Evolutionary conservation across 2,113 vertebrate genomes (phyloP), one percentile per base, ranked within the genome.

Genomic region (Falcunculus frontatus): DNA sequence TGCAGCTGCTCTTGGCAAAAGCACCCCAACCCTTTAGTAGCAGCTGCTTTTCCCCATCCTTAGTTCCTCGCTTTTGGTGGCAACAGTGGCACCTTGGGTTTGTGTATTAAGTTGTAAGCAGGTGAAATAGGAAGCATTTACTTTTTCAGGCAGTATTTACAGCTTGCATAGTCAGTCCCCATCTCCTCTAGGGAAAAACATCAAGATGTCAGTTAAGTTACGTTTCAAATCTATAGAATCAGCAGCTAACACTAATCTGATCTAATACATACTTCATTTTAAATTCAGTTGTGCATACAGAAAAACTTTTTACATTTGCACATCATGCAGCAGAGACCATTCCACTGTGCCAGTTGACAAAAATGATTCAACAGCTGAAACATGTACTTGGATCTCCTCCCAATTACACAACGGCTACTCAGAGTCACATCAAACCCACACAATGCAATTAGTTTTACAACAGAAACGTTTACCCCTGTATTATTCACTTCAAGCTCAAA

Each of bases 161-260:
- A 96, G 94, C 95, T 97, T 97, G 95, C 96, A 97, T 97, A 96
- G 96, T 63, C 95, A 96, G 95, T 96, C 68, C 96, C 94, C 95
- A 97, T 97, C 94, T 96, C 83, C 60, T 95, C 96, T 97, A 97
- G 92, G 83, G 96, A 96, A 97, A 97, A 97, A 97, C 96, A 96
- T 96, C 94, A 97, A 97, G 92, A 95, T 93, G 65, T 96, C 92
- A 97, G 96, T 97, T 92, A 49, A 96, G 86, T 93, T 92, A 90
- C 0, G 80, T 89, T 95, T 89, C 93, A 95, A 63, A 89, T 56
- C 92, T 86, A 81, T 3, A 67, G 79, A 90, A 87, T 90, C 79
- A 95, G 83, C 88, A 96, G 86, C 96, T 89, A 93, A 89, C 73
- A 69, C 76, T 89, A 81, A 12, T 56, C 64, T 84, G 59, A 84